Evolutionary conservation across 1,140 invertebrate species (phyloP).

Genomic region (Phthorimaea operculella): DNA sequence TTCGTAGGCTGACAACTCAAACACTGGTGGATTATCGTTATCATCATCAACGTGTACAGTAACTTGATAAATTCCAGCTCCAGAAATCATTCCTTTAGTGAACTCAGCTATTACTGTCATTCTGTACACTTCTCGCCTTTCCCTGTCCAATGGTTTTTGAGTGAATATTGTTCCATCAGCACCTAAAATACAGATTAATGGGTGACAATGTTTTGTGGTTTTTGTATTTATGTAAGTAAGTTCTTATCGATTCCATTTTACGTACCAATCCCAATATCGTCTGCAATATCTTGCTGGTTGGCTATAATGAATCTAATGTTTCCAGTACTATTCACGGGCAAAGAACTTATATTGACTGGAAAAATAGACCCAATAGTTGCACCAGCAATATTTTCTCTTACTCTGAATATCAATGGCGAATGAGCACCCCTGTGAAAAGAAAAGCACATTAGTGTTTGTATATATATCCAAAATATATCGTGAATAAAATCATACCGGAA

Average conservation of each 20-base stretch:
- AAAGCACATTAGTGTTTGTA: conserved; percentile 8
- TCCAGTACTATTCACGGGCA: conserved; percentile 39
- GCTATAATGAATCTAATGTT: conserved; percentile 78
- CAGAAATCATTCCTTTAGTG: conserved; percentile 71
- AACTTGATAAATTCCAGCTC: conserved; percentile 81
- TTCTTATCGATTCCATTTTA: too few relatives aligned
- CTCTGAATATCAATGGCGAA: conserved; percentile 77
- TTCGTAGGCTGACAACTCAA: conserved; percentile 77
- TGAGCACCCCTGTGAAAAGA: conserved; percentile 70
- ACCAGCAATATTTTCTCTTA: conserved; percentile 81
- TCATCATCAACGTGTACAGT: conserved; percentile 86
- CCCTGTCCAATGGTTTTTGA: conserved; percentile 79
- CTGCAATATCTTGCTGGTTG: conserved; percentile 81
- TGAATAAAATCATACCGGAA: conserved; percentile 18
- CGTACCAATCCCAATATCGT: conserved; percentile 78
- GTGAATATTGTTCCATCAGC: conserved; percentile 83
- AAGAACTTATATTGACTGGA: conserved; percentile 68
- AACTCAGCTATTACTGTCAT: conserved; percentile 85
- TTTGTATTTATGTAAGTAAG: too few relatives aligned
- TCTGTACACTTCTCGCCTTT: conserved; percentile 77
- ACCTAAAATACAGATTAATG: conserved; percentile 41
- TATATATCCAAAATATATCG: not conserved
- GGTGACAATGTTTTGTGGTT: too few relatives aligned
- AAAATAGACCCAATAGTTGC: conserved; percentile 80
- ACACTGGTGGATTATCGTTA: conserved; percentile 90